Conservation (phyloP, 2,113 vertebrate species). For the Chaetura pelagica region DNA sequence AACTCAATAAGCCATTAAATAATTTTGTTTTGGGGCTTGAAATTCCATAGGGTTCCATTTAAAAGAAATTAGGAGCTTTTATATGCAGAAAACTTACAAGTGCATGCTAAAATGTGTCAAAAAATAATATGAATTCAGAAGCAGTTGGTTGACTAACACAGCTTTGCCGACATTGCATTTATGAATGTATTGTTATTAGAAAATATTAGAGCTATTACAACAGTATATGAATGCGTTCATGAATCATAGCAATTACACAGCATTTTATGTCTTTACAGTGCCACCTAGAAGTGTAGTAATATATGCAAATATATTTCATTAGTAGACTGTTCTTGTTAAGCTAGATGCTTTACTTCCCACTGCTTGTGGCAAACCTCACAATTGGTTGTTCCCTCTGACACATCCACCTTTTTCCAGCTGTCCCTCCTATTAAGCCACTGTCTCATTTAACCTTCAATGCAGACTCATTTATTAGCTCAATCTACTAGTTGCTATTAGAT, state of each 20-base stretch:
- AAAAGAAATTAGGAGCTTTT: constrained; percentile 35
- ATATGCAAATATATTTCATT: neutral
- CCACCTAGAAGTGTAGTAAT: accelerated
- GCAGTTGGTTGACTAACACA: neutral
- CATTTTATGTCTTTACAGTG: neutral
- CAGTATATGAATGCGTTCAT: neutral
- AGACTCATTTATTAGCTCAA: neutral
- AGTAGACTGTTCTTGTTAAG: neutral
- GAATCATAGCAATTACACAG: neutral
- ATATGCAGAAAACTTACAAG: neutral
- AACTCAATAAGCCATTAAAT: constrained; percentile 7
- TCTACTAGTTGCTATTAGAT: neutral
- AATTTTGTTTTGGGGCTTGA: neutral
- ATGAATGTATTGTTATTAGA: neutral
- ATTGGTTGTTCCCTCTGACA: neutral
- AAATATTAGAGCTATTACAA: neutral
- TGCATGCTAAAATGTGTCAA: neutral
- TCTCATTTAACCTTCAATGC: neutral
- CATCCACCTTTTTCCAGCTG: neutral
- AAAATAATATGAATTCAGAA: neutral
- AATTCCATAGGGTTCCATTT: constrained; percentile 1
- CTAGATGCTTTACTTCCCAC: neutral
- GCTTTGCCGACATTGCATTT: neutral
- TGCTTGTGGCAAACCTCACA: neutral
- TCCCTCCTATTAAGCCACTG: neutral